Percentiles rank a stretch among this genome's conserved stretches.
These are phyloP conservation scores for Myrmophylax atrothorax DNA, from an alignment of 2,113 vertebrate genomes.

Conservation along the genomic window DNA sequence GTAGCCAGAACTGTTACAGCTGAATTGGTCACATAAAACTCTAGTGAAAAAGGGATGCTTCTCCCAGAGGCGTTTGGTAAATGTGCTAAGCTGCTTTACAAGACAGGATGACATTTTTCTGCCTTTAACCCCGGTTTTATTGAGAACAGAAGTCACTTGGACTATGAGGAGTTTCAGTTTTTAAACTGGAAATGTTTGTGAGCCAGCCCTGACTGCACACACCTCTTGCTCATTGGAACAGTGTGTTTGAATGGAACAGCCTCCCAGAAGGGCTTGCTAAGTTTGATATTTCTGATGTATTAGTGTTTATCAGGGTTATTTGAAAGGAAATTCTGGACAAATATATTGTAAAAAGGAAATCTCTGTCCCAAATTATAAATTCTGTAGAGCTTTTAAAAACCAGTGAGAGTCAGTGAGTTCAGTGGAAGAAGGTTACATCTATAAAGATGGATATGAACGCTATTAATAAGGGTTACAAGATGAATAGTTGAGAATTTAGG, in stretches of 20 bases:
- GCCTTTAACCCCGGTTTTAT: constrained; percentile 34
- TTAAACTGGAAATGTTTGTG: neutral
- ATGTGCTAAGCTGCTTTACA: constrained; percentile 40
- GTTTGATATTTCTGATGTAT: neutral
- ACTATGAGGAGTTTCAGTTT: neutral
- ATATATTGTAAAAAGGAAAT: neutral
- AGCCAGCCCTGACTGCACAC: neutral
- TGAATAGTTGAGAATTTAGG: neutral
- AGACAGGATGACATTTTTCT: constrained; percentile 38
- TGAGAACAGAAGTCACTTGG: constrained; percentile 14
- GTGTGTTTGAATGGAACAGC: neutral
- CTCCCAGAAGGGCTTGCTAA: neutral
- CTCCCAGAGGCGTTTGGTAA: constrained; percentile 42
- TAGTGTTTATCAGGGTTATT: neutral
- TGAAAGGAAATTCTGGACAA: neutral
- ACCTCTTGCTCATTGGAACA: neutral
- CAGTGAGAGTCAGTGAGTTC: neutral
- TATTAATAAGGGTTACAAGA: neutral
- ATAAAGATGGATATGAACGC: neutral
- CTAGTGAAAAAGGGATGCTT: constrained; percentile 37
- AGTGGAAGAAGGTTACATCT: neutral
- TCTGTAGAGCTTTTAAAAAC: neutral
- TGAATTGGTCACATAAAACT: constrained; percentile 58
- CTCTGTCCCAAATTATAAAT: neutral
- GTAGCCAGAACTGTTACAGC: constrained; percentile 48